phyloP scores from a whole-genome alignment of 2,888 invertebrate species.

The Anthrax anthrax region DNA sequence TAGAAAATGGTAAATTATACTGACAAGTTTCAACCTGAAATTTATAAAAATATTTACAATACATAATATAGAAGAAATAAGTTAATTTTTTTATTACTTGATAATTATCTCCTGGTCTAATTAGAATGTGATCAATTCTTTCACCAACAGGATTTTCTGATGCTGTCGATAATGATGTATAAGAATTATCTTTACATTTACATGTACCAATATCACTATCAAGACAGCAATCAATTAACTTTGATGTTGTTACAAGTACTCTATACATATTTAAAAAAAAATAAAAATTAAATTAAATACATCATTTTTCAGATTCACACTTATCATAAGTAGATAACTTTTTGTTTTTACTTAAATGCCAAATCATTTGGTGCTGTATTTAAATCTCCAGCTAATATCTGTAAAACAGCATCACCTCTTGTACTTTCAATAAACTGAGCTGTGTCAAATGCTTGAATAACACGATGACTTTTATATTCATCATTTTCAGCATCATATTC shows the following conservation, averaged over 20 bases:
- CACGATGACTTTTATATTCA: slow-evolving; percentile 82
- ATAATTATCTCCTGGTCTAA: slow-evolving; percentile 30
- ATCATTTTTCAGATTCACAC: neutral
- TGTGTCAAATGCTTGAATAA: slow-evolving; percentile 86
- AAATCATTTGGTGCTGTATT: slow-evolving; percentile 83
- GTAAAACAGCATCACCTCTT: slow-evolving; percentile 59
- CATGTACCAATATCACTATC: slow-evolving; percentile 50
- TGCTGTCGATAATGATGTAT: slow-evolving; percentile 44
- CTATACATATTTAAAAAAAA: slow-evolving; percentile 21
- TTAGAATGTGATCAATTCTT: slow-evolving; percentile 86
- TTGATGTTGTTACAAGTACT: slow-evolving; percentile 42
- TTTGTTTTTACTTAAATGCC: slow-evolving; percentile 58
- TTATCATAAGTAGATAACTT: no score
- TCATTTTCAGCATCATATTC: slow-evolving; percentile 76
- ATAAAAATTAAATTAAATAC: neutral
- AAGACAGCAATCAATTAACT: slow-evolving; percentile 38
- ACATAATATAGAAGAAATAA: no score
- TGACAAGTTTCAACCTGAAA: slow-evolving; percentile 36
- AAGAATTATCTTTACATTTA: slow-evolving; percentile 69
- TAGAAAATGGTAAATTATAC: slow-evolving; percentile 56
- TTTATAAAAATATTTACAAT: neutral
- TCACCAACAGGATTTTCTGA: slow-evolving; percentile 54
- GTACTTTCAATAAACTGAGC: slow-evolving; percentile 88
- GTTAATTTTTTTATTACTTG: slow-evolving; percentile 7
- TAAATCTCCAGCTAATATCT: slow-evolving; percentile 85